These are phyloP conservation scores for Chrysogorgia sp. DNA, from an alignment of 92 coral and sea anemone species.

Conservation along the genomic window DNA sequence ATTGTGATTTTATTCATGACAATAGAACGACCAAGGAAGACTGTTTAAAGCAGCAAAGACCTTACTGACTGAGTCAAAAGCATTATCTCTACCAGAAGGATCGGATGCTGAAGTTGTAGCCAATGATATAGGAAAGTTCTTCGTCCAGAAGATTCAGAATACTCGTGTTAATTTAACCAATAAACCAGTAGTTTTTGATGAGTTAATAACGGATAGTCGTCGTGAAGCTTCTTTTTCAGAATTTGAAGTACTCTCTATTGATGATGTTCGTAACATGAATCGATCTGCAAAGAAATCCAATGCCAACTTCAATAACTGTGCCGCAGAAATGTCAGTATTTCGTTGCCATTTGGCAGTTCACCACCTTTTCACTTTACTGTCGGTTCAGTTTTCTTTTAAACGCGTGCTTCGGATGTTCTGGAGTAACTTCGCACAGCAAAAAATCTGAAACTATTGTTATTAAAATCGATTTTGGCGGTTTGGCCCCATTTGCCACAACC, in stretches of 20 bases:
- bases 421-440: too few relatives aligned
- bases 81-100: conserved; percentile 31
- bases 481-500: too few relatives aligned
- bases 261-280: conserved; percentile 38
- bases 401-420: too few relatives aligned
- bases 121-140: conserved; percentile 25
- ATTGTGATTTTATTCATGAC: conserved; percentile 44
- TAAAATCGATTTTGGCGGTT: too few relatives aligned
- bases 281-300: conserved; percentile 46
- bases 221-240: conserved; percentile 11
- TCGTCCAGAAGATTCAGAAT: conserved; percentile 16
- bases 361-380: too few relatives aligned
- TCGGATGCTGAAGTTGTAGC: conserved; percentile 39
- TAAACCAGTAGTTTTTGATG: neutral
- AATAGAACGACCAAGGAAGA: conserved; percentile 52
- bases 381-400: too few relatives aligned
- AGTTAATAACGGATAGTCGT: neutral
- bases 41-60: conserved; percentile 47
- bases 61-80: conserved; percentile 7
- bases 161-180: neutral
- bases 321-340: too few relatives aligned
- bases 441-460: too few relatives aligned
- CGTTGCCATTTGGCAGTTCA: too few relatives aligned
- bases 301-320: conserved; percentile 46
- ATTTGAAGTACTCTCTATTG: conserved; percentile 8